Evolutionary conservation across 1,140 invertebrate genomes (phyloP), one percentile per base, ranked within the genome.

Genomic region (Apis cerana): DNA sequence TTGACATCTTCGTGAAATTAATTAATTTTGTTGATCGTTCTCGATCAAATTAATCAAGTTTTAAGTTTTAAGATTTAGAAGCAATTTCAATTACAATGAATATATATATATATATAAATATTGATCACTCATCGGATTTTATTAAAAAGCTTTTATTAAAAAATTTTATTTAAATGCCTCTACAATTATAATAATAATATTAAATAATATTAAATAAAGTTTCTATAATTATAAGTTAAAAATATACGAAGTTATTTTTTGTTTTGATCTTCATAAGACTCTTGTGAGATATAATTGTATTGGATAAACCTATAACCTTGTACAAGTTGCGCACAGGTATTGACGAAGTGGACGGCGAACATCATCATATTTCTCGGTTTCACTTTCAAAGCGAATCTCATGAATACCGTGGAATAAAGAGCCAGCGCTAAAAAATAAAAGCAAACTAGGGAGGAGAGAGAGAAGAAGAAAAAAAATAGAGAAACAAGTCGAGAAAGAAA

Each of bases 371-470:
- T 99, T 78, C 97, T 94, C 0, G 99, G 99, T 92, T 99, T 96
- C 1, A 99, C 99, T 92, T 96, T 97, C 96, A 97, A 97, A 15
- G 98, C 98, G 94, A 99, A 99, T 84, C 98, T 95, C 98, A 99
- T 99, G 93, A 99, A 99, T 89, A 97, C 95, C 71, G 97, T 89
- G 0, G 98, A 99, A 92, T 99, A 99, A 9, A 98, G 90, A 52
- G 96, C 96, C n/a, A 99, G 94, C 58, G 98, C 98, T 99, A 95
- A 62, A 95, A 95, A 87, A 15, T 69, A 85, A 27, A 62, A 80
- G 75, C 64, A 76, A 10, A 13, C 5, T 43, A 75, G 65, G 74
- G 62, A 61, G 21, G 27, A 43, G 19, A 0, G 15, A 27, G 27
- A 33, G 2, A 17, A 19, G 33, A 9, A 19, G 62, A 17, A 48